Conservation (phyloP, 2,797 vertebrate species). For the Siniperca undulata region DNA sequence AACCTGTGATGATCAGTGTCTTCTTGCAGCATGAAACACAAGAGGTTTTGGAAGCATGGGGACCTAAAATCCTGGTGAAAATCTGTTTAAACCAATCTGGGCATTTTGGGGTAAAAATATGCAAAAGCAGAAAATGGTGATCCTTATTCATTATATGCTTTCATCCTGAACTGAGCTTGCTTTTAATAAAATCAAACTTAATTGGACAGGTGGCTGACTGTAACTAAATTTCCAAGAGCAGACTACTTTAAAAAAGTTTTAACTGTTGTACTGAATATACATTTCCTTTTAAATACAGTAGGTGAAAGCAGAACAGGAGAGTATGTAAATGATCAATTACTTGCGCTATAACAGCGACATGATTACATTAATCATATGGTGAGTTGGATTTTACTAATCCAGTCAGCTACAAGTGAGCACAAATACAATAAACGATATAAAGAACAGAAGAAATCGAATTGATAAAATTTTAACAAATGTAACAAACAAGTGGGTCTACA, state of each 20-base stretch:
- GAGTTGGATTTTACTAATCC: conserved; percentile 13
- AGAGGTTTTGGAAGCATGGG: background rate
- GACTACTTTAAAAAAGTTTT: conserved; percentile 5
- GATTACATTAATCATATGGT: conserved; percentile 12
- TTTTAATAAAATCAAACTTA: conserved; percentile 18
- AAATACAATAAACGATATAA: background rate
- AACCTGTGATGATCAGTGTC: background rate
- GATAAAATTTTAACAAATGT: conserved; percentile 6
- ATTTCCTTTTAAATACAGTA: background rate
- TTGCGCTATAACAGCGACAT: conserved; percentile 6
- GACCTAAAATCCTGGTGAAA: background rate
- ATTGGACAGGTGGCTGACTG: conserved; percentile 31
- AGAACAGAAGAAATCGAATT: background rate
- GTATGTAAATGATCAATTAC: conserved; percentile 32
- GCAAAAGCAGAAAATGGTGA: background rate
- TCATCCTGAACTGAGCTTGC: conserved; percentile 3
- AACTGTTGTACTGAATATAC: conserved; percentile 11
- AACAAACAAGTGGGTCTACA: background rate
- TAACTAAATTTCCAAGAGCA: conserved; percentile 7
- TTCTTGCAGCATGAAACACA: background rate
- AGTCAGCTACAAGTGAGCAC: background rate
- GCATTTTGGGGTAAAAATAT: background rate
- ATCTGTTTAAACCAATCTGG: background rate
- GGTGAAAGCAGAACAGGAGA: conserved; percentile 7
- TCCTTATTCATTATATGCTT: background rate